Evolutionary conservation across 2,888 invertebrate species (phyloP).

Genomic region (Tenthredo mesomela): DNA sequence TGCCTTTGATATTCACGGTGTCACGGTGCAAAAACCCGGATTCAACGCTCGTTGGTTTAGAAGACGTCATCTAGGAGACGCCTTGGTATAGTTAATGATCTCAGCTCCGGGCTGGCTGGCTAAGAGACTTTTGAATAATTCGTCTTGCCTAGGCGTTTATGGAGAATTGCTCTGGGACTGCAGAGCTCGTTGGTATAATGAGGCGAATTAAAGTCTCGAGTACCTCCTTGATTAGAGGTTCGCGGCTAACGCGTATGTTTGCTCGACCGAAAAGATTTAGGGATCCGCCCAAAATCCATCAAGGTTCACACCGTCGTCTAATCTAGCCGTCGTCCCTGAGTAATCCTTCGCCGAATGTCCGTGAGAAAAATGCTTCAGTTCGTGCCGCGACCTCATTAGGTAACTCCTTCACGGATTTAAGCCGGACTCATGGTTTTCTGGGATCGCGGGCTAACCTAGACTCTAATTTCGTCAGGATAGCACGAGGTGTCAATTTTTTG

Average conservation of each 20-base stretch:
- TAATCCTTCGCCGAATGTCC: slow-evolving; percentile 27
- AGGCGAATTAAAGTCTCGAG: slow-evolving; percentile 63
- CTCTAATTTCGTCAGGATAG: background rate
- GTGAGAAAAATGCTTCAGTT: slow-evolving; percentile 47
- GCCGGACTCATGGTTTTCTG: background rate
- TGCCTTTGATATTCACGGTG: slow-evolving; percentile 25
- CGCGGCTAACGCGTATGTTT: slow-evolving; percentile 44
- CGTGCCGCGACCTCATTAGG: slow-evolving; percentile 50
- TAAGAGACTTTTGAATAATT: slow-evolving; percentile 42
- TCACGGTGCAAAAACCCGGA: slow-evolving; percentile 43
- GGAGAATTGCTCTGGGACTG: slow-evolving; percentile 38
- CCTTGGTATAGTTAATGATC: slow-evolving; percentile 38
- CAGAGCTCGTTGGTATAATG: slow-evolving; percentile 57
- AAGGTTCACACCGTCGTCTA: slow-evolving; percentile 44
- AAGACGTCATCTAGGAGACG: slow-evolving; percentile 16
- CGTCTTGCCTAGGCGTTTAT: slow-evolving; percentile 35
- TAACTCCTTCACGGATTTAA: background rate
- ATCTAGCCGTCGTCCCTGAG: slow-evolving; percentile 4
- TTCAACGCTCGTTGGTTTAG: background rate
- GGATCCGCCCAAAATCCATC: slow-evolving; percentile 50
- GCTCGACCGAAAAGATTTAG: slow-evolving; percentile 33
- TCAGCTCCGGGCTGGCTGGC: slow-evolving; percentile 14
- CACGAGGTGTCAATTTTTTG: background rate
- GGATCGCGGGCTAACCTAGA: background rate
- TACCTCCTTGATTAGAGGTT: slow-evolving; percentile 64